These are phyloP conservation scores for Tryphoninae sp. DNA, from an alignment of 2,888 invertebrate species.

Conservation along the genomic window DNA sequence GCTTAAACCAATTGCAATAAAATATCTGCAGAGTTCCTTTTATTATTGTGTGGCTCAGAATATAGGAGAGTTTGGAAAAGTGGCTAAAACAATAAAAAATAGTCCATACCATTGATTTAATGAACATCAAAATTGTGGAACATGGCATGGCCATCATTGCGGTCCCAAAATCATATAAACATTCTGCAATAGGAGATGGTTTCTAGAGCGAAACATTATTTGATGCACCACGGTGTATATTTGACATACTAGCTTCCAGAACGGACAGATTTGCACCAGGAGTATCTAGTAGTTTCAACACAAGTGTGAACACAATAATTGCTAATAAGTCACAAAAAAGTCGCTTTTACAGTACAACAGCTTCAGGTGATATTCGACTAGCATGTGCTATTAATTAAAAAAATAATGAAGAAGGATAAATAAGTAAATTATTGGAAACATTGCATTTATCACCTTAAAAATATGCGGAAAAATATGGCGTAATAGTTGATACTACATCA, in stretches of 20 bases:
- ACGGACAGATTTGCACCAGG: conserved; percentile 47
- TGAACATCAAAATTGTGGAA: conserved; percentile 56
- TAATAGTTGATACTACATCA: conserved; percentile 12
- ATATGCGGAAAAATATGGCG: conserved; percentile 19
- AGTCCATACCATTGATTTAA: conserved; percentile 62
- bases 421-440: conserved; percentile 31
- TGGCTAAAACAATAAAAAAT: conserved; percentile 57
- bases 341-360: conserved; percentile 41
- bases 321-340: conserved; percentile 62
- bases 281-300: conserved; percentile 60
- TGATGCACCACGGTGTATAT: conserved; percentile 52
- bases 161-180: conserved; percentile 46
- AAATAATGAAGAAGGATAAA: conserved; percentile 51
- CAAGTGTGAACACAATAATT: conserved; percentile 61
- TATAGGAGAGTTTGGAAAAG: conserved; percentile 21
- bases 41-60: conserved; percentile 60
- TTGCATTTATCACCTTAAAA: conserved; percentile 30
- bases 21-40: conserved; percentile 58
- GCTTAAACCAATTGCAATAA: conserved; percentile 47
- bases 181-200: conserved; percentile 54
- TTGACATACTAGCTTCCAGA: conserved; percentile 53
- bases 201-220: conserved; percentile 54
- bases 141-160: conserved; percentile 55
- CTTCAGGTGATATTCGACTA: conserved; percentile 48
- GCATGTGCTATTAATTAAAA: conserved; percentile 55